A percentile compares a stretch with the other conserved stretches of the same genome.
phyloP scores from a whole-genome alignment of 1,140 invertebrate species.

The Heliothis subflexa region DNA sequence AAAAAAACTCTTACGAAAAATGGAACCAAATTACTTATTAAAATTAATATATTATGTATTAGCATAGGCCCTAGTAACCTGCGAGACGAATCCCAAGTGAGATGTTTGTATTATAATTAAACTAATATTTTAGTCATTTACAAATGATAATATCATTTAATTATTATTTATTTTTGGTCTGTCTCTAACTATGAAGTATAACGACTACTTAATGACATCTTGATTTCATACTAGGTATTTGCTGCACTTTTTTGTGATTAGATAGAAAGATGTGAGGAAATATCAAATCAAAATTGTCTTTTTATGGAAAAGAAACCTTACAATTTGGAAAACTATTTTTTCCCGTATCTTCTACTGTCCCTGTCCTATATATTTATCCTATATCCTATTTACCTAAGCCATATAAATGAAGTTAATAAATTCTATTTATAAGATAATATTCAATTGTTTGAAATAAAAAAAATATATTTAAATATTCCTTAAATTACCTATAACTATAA shows the following conservation, averaged over 20 bases:
- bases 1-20: slow-evolving; percentile 52
- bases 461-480: slow-evolving; percentile 18
- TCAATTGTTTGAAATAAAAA: slow-evolving; percentile 30
- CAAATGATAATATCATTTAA: slow-evolving; percentile 49
- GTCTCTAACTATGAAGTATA: slow-evolving; percentile 46
- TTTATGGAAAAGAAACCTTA: not conserved
- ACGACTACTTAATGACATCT: slow-evolving; percentile 28
- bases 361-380: not conserved
- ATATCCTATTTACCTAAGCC: not conserved
- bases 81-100: slow-evolving; percentile 64
- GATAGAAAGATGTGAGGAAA: not conserved
- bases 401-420: slow-evolving; percentile 13
- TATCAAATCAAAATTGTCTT: not conserved
- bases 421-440: slow-evolving; percentile 28
- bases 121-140: slow-evolving; percentile 64
- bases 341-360: slow-evolving; percentile 6
- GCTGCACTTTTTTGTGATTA: not conserved
- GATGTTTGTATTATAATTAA: slow-evolving; percentile 63
- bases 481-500: slow-evolving; percentile 14
- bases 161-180: slow-evolving; percentile 40
- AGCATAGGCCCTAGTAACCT: slow-evolving; percentile 54
- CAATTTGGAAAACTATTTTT: not conserved
- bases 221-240: slow-evolving; percentile 32
- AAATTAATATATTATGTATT: slow-evolving; percentile 50
- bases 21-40: slow-evolving; percentile 64